Conservation (phyloP, 2,113 vertebrate species). For the Gnathonemus longibarbis region DNA sequence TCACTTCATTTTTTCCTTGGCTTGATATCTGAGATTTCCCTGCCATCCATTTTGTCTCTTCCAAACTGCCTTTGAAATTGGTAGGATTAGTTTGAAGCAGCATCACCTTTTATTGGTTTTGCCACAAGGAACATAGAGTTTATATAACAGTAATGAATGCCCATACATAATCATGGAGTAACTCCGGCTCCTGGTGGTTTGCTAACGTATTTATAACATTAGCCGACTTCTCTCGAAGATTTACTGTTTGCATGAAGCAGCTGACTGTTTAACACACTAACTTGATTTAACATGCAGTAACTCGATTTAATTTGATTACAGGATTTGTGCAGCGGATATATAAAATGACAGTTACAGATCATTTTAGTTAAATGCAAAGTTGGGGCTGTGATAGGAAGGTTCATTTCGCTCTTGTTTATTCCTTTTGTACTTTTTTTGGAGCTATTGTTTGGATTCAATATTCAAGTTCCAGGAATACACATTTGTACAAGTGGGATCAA, state of each 20-base stretch:
- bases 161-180: neutral
- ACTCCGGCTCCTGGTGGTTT: neutral
- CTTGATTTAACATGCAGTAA: neutral
- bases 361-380: neutral
- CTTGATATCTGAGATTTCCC: constrained; percentile 10
- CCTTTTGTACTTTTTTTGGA: neutral
- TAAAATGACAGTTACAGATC: neutral
- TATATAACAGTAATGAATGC: neutral
- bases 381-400: neutral
- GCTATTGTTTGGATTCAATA: neutral
- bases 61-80: neutral
- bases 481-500: neutral
- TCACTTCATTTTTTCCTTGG: neutral
- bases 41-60: neutral
- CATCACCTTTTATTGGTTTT: neutral
- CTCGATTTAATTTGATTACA: neutral
- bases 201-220: neutral
- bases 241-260: neutral
- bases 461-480: neutral
- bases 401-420: neutral
- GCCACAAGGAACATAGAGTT: neutral
- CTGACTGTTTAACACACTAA: neutral
- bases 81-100: neutral
- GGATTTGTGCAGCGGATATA: neutral
- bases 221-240: neutral